Conservation (phyloP, 2,888 invertebrate species). For the Salticus scenicus region DNA sequence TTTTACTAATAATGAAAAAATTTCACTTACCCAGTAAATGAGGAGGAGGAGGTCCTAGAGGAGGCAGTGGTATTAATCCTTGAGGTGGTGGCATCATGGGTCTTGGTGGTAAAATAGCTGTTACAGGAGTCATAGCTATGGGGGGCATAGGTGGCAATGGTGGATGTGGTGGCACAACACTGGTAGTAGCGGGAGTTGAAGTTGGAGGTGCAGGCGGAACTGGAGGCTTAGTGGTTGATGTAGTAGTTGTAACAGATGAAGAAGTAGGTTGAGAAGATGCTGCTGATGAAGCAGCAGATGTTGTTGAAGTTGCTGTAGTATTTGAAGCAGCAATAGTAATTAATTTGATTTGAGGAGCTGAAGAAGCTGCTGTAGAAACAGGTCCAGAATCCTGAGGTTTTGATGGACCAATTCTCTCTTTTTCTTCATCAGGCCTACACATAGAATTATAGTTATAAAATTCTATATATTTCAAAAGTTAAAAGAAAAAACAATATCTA, state of each 20-base stretch:
- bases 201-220: conserved; percentile 70
- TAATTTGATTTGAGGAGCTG: conserved; percentile 74
- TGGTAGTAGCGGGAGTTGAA: conserved; percentile 67
- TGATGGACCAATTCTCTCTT: conserved; percentile 94
- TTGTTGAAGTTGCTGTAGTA: conserved; percentile 74
- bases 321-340: conserved; percentile 69
- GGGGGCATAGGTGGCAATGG: conserved; percentile 76
- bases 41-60: conserved; percentile 76
- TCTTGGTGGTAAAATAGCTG: conserved; percentile 72
- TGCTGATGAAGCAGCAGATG: conserved; percentile 76
- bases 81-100: conserved; percentile 73
- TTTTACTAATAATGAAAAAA: too few species aligned
- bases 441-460: too few species aligned
- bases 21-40: conserved; percentile 81
- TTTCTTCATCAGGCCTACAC: conserved; percentile 89
- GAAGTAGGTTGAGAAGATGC: conserved; percentile 44
- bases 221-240: conserved; percentile 66
- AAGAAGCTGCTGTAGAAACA: conserved; percentile 20
- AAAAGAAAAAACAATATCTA: too few species aligned
- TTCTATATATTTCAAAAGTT: too few species aligned
- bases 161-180: conserved; percentile 59
- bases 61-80: conserved; percentile 72
- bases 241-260: conserved; percentile 73
- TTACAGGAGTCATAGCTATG: conserved; percentile 75
- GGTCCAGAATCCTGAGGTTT: conserved; percentile 67